These are phyloP conservation scores for Melipona beecheii DNA, from an alignment of 2,888 invertebrate genomes.

Conservation along the genomic window DNA sequence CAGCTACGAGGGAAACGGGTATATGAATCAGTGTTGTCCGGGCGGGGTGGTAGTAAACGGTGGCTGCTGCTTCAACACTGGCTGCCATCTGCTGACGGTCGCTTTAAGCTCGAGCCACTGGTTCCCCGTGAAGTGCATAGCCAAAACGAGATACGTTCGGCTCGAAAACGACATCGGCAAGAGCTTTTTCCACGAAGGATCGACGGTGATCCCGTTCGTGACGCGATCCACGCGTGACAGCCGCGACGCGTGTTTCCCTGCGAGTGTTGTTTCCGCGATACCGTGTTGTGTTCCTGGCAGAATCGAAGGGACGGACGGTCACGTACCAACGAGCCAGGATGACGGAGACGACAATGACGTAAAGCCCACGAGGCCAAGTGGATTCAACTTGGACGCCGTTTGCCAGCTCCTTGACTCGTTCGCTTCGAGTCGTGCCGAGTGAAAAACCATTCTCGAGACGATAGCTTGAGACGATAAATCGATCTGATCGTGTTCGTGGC, in stretches of 20 bases:
- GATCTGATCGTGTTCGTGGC: neutral
- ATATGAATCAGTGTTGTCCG: conserved; percentile 55
- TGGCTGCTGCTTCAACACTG: conserved; percentile 43
- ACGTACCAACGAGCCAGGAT: conserved; percentile 45
- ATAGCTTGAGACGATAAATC: neutral
- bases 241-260: conserved; percentile 11
- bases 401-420: neutral
- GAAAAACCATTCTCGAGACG: neutral
- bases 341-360: conserved; percentile 64
- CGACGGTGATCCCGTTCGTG: conserved; percentile 10
- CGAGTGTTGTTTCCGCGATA: conserved; percentile 20
- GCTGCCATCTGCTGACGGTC: conserved; percentile 78
- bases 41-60: conserved; percentile 63
- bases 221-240: conserved; percentile 15
- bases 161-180: conserved; percentile 48
- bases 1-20: conserved; percentile 22
- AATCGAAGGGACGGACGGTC: conserved; percentile 43
- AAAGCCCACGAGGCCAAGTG: conserved; percentile 60
- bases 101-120: conserved; percentile 70
- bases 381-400: conserved; percentile 19
- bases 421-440: neutral
- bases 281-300: conserved; percentile 36
- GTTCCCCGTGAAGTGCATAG: conserved; percentile 80
- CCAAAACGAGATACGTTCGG: conserved; percentile 79
- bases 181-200: conserved; percentile 25